Conservation (phyloP, 1,140 invertebrate genomes). For the Hestina assimilis region DNA sequence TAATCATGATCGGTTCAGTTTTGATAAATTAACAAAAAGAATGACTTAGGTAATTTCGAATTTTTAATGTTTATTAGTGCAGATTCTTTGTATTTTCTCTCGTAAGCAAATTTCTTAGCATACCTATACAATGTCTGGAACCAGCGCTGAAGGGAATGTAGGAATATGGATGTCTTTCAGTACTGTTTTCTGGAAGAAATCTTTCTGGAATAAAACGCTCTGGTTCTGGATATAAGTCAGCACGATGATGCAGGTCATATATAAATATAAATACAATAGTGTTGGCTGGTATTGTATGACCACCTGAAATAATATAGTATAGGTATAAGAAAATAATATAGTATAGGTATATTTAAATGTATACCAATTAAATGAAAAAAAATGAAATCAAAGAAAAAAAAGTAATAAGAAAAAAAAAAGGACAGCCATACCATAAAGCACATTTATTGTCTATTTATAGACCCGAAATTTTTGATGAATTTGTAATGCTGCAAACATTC, state of each 20-base stretch:
- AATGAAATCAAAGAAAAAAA: no score
- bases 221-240: constrained; percentile 78
- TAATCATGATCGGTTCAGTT: no score
- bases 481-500: no score
- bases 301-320: constrained; percentile 45
- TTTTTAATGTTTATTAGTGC: not conserved
- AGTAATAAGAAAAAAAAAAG: no score
- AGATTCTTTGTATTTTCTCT: not conserved
- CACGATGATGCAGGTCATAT: constrained; percentile 76
- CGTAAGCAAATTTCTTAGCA: no score
- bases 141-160: constrained; percentile 85
- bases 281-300: constrained; percentile 74
- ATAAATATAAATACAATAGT: constrained; percentile 78
- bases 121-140: constrained; percentile 64
- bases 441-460: no score
- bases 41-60: no score
- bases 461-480: no score
- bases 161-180: constrained; percentile 62
- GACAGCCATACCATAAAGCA: no score
- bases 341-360: not conserved
- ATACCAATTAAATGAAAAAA: no score
- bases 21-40: no score
- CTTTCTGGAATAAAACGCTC: constrained; percentile 81
- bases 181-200: constrained; percentile 72
- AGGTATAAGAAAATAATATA: not conserved